Conservation (phyloP, 2,888 invertebrate species). For the Endomychus coccineus region DNA sequence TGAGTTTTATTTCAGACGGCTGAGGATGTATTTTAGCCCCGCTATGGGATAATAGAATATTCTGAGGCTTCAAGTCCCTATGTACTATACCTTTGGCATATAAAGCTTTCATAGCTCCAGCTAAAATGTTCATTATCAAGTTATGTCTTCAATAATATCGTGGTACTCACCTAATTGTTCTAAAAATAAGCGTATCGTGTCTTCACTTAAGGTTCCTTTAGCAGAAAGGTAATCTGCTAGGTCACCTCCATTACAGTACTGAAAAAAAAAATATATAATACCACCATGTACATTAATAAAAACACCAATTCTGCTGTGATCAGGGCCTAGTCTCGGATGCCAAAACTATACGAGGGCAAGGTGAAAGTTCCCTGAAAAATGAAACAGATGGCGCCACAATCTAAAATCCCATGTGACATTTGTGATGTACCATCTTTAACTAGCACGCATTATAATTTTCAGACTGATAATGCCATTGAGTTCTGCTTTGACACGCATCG, state of each 20-base stretch:
- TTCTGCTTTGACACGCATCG: too few species aligned
- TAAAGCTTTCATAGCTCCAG: slow-evolving; percentile 95
- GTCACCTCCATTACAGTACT: slow-evolving; percentile 99
- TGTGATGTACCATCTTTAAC: too few species aligned
- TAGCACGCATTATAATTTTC: too few species aligned
- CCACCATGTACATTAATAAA: too few species aligned
- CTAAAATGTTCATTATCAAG: slow-evolving; percentile 45
- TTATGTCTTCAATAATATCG: slow-evolving; percentile 1
- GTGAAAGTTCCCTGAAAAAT: too few species aligned
- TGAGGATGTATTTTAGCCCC: slow-evolving; percentile 59
- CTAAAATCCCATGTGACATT: too few species aligned
- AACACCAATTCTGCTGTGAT: too few species aligned
- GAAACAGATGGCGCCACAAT: too few species aligned
- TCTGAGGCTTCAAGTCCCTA: slow-evolving; percentile 98
- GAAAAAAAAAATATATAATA: too few species aligned
- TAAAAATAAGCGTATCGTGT: slow-evolving; percentile 91
- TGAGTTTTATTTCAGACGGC: slow-evolving; percentile 82
- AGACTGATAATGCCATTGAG: too few species aligned
- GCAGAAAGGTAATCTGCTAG: slow-evolving; percentile 93
- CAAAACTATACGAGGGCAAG: too few species aligned
- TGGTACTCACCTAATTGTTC: slow-evolving; percentile 72
- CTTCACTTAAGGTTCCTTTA: slow-evolving; percentile 93
- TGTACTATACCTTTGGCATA: slow-evolving; percentile 98
- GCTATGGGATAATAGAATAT: slow-evolving; percentile 88
- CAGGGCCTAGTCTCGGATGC: too few species aligned